Evolutionary conservation across 2,113 vertebrate genomes (phyloP).

Genomic region (Hypanus sabinus): DNA sequence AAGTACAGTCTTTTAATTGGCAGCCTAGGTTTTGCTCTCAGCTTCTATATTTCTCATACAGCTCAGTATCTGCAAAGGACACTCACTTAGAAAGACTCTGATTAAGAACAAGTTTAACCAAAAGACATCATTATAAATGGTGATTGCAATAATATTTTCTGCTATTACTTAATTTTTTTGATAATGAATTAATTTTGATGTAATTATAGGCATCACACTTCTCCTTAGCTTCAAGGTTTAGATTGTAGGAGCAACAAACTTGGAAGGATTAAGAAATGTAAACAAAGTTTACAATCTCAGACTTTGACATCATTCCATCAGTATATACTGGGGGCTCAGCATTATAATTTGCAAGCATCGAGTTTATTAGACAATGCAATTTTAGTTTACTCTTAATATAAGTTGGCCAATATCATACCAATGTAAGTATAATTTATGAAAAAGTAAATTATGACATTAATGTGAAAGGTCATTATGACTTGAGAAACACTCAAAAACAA

Average conservation of each 20-base stretch:
- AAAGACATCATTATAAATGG: background rate
- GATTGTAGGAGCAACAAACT: background rate
- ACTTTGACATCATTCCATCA: background rate
- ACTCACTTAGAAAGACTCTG: background rate
- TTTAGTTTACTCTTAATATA: no score
- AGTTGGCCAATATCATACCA: no score
- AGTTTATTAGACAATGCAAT: no score
- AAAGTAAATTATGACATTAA: no score
- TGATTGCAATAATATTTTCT: background rate
- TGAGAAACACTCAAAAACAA: no score
- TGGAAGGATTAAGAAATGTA: background rate
- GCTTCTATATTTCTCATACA: background rate
- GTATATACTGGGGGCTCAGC: no score
- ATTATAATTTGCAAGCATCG: no score
- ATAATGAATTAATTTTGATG: background rate
- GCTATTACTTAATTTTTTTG: background rate
- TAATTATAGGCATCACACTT: background rate
- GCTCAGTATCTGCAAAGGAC: background rate
- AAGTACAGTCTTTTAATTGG: constrained; percentile 24
- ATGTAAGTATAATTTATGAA: no score
- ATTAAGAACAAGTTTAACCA: background rate
- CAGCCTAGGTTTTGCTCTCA: background rate
- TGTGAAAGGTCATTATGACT: no score
- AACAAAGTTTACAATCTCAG: background rate
- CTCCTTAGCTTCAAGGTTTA: background rate